Percentiles rank a stretch among this genome's conserved stretches.
Conservation (phyloP, 2,888 invertebrate species). For the Polia nebulosa region DNA sequence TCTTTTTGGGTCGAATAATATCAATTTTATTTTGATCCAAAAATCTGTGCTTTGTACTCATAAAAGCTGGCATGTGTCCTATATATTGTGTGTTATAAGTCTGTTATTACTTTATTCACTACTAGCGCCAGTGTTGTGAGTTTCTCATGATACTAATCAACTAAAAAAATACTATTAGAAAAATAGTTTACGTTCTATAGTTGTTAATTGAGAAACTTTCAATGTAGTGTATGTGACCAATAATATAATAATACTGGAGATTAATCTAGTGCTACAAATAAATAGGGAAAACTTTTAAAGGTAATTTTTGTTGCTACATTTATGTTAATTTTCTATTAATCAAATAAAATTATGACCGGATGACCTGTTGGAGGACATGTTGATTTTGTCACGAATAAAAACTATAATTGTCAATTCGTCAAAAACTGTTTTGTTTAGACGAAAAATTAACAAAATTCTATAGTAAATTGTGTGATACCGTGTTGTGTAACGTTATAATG, state of each 20-base stretch:
- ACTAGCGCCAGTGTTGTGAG: conserved; percentile 16
- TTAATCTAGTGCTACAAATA: conserved; percentile 31
- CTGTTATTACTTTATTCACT: not conserved
- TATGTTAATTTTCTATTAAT: conserved; percentile 14
- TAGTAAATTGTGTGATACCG: conserved; percentile 81
- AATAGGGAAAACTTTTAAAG: conserved; percentile 40
- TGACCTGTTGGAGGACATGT: conserved; percentile 87
- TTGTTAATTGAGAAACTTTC: conserved; percentile 56
- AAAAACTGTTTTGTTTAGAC: conserved; percentile 87
- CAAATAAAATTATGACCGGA: conserved; percentile 79
- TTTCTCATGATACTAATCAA: not conserved
- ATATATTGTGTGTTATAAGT: conserved; percentile 1
- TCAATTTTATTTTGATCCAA: not conserved
- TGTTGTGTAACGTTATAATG: conserved; percentile 86
- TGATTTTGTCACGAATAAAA: conserved; percentile 87
- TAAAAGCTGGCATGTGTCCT: too few species aligned
- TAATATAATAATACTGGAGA: conserved; percentile 1
- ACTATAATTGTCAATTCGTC: conserved; percentile 88
- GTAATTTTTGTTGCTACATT: conserved; percentile 30
- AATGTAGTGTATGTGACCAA: conserved; percentile 25
- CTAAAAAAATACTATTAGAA: conserved; percentile 4
- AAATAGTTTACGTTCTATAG: conserved; percentile 45
- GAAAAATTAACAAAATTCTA: conserved; percentile 84
- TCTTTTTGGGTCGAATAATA: not conserved
- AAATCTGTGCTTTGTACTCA: too few species aligned